phyloP scores from a whole-genome alignment of 2,888 invertebrate species.

The Thereva unica region DNA sequence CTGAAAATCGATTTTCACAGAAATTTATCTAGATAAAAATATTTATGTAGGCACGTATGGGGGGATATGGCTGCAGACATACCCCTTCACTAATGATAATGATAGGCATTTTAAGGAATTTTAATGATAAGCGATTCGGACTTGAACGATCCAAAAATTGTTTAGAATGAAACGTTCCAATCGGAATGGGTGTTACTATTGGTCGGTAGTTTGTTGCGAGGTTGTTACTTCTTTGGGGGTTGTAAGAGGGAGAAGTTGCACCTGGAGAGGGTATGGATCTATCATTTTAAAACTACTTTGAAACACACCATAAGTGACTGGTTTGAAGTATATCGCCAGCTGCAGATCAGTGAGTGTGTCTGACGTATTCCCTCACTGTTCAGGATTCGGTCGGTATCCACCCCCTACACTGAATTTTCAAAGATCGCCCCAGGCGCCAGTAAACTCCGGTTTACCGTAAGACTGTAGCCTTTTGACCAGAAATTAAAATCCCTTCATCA shows the following conservation, averaged over 20 bases:
- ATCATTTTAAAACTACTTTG: no score
- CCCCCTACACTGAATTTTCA: no score
- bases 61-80: not conserved
- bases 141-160: not conserved
- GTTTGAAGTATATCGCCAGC: no score
- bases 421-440: slow-evolving; percentile 37
- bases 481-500: slow-evolving; percentile 41
- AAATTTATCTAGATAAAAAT: not conserved
- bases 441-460: slow-evolving; percentile 20
- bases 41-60: no score
- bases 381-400: no score
- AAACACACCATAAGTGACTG: no score
- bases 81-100: slow-evolving; percentile 21
- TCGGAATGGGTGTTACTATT: slow-evolving; percentile 22
- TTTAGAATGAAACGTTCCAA: not conserved
- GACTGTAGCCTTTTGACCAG: slow-evolving; percentile 7
- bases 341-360: no score
- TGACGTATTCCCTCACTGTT: no score
- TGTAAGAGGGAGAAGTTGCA: no score
- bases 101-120: slow-evolving; percentile 31
- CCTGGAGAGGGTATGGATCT: no score
- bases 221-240: no score
- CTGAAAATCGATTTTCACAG: slow-evolving; percentile 33
- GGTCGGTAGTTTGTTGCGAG: not conserved
- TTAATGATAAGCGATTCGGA: slow-evolving; percentile 26